A percentile compares a stretch with the other conserved stretches of the same genome.
Conservation (phyloP, 2,113 vertebrate genomes). For the Recurvirostra avosetta region DNA sequence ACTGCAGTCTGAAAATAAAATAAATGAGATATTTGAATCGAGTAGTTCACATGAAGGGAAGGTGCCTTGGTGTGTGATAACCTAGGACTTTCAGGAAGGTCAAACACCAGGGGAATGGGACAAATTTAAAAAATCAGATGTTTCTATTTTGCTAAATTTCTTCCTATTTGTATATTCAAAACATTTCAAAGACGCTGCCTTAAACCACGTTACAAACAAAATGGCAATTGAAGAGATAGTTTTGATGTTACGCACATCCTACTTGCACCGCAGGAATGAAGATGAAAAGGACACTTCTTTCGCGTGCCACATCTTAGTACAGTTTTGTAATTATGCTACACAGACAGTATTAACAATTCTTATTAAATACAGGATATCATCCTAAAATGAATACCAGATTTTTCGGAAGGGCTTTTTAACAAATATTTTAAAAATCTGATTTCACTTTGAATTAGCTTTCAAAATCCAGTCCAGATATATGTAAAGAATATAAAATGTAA, state of each 20-base stretch:
- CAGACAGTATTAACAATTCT: slow-evolving; percentile 55
- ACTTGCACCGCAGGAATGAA: slow-evolving; percentile 47
- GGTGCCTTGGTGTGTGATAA: background rate
- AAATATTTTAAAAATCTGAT: slow-evolving; percentile 59
- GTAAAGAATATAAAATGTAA: slow-evolving; percentile 44
- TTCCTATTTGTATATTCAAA: slow-evolving; percentile 45
- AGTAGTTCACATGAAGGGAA: background rate
- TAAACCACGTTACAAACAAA: slow-evolving; percentile 23
- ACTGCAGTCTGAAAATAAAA: background rate
- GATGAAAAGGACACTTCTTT: slow-evolving; percentile 43
- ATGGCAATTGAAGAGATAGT: slow-evolving; percentile 6
- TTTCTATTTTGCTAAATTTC: slow-evolving; percentile 42
- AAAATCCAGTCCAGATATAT: slow-evolving; percentile 42
- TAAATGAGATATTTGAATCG: background rate
- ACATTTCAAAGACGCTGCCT: slow-evolving; percentile 10
- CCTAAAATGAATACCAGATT: slow-evolving; percentile 55
- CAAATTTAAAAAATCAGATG: slow-evolving; percentile 1
- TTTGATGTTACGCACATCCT: slow-evolving; percentile 51
- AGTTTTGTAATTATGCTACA: slow-evolving; percentile 53
- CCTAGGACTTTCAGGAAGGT: slow-evolving; percentile 13
- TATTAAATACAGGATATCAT: slow-evolving; percentile 47
- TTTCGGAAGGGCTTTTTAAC: slow-evolving; percentile 48
- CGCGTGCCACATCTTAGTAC: slow-evolving; percentile 25
- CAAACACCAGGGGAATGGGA: slow-evolving; percentile 9
- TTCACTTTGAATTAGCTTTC: slow-evolving; percentile 55